These are phyloP conservation scores for Beris morrisii DNA, from an alignment of 2,888 invertebrate species.

Conservation along the genomic window DNA sequence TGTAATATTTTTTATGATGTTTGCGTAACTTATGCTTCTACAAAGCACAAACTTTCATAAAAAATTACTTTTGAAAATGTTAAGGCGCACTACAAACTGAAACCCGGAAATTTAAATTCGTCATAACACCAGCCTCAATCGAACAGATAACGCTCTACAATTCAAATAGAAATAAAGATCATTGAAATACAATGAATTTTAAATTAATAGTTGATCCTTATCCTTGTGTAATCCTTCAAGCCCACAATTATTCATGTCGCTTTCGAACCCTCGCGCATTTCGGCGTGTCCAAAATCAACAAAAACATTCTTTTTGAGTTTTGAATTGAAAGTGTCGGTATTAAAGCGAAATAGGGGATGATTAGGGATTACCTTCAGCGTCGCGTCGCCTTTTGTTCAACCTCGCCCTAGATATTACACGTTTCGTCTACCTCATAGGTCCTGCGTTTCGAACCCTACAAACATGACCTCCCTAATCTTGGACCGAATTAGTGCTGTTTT, in stretches of 20 bases:
- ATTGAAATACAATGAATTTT: constrained; percentile 26
- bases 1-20: no score
- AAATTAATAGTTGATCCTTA: constrained; percentile 26
- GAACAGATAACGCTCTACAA: no score
- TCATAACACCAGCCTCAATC: no score
- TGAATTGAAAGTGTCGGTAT: neutral
- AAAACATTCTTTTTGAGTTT: constrained; percentile 9
- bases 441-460: neutral
- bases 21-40: no score
- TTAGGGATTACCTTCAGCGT: constrained; percentile 11
- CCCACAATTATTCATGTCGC: constrained; percentile 27
- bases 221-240: constrained; percentile 29
- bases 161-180: constrained; percentile 9
- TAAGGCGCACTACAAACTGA: no score
- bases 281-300: constrained; percentile 28
- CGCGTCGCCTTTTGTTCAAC: neutral
- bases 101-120: no score
- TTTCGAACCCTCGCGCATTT: neutral
- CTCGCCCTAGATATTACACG: constrained; percentile 17
- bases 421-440: constrained; percentile 7
- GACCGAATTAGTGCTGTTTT: constrained; percentile 29
- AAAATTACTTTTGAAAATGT: no score
- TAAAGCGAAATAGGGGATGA: constrained; percentile 1
- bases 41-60: no score
- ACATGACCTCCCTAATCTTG: constrained; percentile 2